Base-by-base conservation (phyloP, 1,140 invertebrate genomes). In the Tetragnatha versicolor region DNA sequence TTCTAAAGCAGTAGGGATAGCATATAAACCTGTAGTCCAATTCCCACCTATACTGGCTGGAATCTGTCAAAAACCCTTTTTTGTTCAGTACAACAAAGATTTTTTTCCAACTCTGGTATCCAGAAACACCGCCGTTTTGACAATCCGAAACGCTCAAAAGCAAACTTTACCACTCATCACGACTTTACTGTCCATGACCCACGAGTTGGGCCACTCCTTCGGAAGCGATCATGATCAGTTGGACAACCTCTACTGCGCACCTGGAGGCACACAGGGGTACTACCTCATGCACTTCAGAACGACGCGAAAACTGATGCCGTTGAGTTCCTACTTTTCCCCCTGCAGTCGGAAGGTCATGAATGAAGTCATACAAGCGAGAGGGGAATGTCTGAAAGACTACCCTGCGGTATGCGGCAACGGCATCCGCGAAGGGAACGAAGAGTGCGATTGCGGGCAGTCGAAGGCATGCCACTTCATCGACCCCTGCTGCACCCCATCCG, bases 201-300 rank as follows among this genome's bases (percentile, higher is more conserved):
- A 78, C 12, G 61, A 78, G 31, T 53, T 78, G 25, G 75, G 61
- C 0, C 75, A 78, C 22, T 53, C 37, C 0, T 78, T 78, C 22
- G 75, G 75, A 14, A 78, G 75, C 27, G 37, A 66, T 22, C 75
- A 78, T 5, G 75, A 78, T 68, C 25, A 22, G 3, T 9, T 49
- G 6, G 25, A 58, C 20, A 33, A 78, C 31, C 22, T 61, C 2
- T 14, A 27, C 7, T 78, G 75, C 12, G 42, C 35, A n/a, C 75
- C 63, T 27, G 75, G 63, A 7, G 75, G 55, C 4, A 27, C 29
- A 0, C 20, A 22, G 4, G 75, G 58, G 6, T 42, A 66, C 10
- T 66, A 68, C 2, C 20, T 76, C 17, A 76, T 65, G 60, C 31
- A 63, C 20, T 60, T 60, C 0, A 65, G 39, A 12, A 37, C 35